phyloP scores from a whole-genome alignment of 2,797 vertebrate species.

The Gorsachius magnificus region DNA sequence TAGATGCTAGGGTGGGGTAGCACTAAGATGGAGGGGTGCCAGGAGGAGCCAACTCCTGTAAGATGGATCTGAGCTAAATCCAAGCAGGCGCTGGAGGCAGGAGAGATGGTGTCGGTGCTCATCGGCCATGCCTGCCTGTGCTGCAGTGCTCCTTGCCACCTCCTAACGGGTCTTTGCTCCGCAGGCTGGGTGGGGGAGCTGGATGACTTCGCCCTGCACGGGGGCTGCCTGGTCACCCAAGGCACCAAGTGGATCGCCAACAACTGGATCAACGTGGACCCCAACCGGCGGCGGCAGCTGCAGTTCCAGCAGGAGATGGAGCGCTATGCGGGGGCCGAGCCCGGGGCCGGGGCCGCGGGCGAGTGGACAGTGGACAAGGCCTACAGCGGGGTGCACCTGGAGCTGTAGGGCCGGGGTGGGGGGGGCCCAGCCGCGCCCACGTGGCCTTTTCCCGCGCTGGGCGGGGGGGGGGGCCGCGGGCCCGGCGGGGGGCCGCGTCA shows the following conservation, averaged over 20 bases:
- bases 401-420: constrained; percentile 60
- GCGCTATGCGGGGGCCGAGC: constrained; percentile 58
- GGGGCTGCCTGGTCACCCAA: constrained; percentile 92
- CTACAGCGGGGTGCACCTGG: constrained; percentile 73
- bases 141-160: accelerated
- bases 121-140: accelerated
- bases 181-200: constrained; percentile 98
- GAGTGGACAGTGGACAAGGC: constrained; percentile 80
- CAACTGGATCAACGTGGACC: constrained; percentile 99
- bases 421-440: not conserved
- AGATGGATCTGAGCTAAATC: not conserved
- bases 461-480: not conserved
- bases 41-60: not conserved
- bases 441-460: not conserved
- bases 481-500: not conserved
- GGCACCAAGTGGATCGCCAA: constrained; percentile 98
- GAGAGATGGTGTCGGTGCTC: accelerated
- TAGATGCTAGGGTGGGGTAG: not conserved
- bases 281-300: constrained; percentile 90
- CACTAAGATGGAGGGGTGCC: not conserved
- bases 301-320: constrained; percentile 89
- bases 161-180: not conserved
- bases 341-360: constrained; percentile 56
- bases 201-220: constrained; percentile 95
- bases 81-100: accelerated